Percentiles rank a stretch among this genome's conserved stretches.
Evolutionary conservation across 2,888 invertebrate genomes (phyloP).

Genomic region (Trichacis sp.): DNA sequence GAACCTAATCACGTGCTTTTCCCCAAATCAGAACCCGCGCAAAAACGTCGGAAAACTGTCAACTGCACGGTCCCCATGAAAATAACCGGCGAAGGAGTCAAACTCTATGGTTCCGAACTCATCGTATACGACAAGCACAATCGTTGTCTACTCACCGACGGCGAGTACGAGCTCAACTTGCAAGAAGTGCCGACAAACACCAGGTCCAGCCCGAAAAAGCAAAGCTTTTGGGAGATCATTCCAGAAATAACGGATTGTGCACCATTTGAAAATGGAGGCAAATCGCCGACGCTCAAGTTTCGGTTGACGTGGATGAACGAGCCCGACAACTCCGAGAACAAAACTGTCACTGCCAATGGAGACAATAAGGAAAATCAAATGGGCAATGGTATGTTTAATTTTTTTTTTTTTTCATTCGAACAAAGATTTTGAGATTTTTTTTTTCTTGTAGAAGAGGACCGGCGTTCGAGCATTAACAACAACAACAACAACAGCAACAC

Average conservation of each 20-base stretch:
- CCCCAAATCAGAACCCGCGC: slow-evolving; percentile 76
- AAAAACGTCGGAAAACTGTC: slow-evolving; percentile 78
- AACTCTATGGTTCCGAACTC: slow-evolving; percentile 82
- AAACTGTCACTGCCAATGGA: slow-evolving; percentile 72
- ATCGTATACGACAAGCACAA: slow-evolving; percentile 92
- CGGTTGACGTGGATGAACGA: slow-evolving; percentile 86
- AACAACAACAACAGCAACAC: slow-evolving; percentile 63
- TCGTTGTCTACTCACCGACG: slow-evolving; percentile 86
- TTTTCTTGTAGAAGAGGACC: slow-evolving; percentile 56
- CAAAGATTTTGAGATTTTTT: slow-evolving; percentile 1
- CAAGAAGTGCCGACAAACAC: slow-evolving; percentile 76
- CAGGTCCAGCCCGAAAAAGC: slow-evolving; percentile 74
- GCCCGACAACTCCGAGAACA: slow-evolving; percentile 75
- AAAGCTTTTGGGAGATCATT: slow-evolving; percentile 79
- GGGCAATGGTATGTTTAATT: slow-evolving; percentile 56
- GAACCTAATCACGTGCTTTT: neutral
- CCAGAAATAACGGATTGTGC: slow-evolving; percentile 73
- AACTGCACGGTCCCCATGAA: slow-evolving; percentile 62
- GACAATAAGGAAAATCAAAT: slow-evolving; percentile 69
- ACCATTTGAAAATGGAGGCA: slow-evolving; percentile 82
- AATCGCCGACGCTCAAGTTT: slow-evolving; percentile 86
- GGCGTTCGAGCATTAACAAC: slow-evolving; percentile 54
- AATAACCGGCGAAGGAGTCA: slow-evolving; percentile 70
- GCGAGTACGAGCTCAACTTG: slow-evolving; percentile 89
- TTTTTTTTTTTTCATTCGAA: slow-evolving; percentile 14